Percentiles rank a stretch among this genome's conserved stretches.
phyloP scores from a whole-genome alignment of 2,113 vertebrate species.

The Myanophis thanlyinensis region DNA sequence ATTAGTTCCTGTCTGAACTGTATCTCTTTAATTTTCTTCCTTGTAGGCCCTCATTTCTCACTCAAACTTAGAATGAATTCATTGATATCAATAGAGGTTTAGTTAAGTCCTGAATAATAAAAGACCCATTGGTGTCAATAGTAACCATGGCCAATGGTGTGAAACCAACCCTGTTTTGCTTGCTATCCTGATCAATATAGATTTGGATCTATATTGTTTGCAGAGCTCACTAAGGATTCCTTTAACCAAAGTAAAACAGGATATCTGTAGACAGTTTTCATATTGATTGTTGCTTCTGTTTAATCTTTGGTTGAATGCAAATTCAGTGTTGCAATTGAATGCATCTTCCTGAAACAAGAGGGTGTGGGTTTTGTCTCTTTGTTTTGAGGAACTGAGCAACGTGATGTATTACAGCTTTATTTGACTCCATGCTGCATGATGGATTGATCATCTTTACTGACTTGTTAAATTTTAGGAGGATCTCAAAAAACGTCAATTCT shows the following conservation, averaged over 20 bases:
- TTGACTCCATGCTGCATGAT: background rate
- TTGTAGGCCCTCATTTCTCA: background rate
- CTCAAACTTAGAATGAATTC: background rate
- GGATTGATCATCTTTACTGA: fast-evolving
- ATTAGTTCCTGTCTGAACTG: background rate
- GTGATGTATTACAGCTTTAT: background rate
- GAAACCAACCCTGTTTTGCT: background rate
- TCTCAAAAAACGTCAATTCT: conserved; percentile 62
- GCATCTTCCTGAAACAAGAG: background rate
- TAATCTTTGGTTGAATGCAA: background rate
- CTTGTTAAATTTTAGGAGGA: conserved; percentile 72
- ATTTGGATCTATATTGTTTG: background rate
- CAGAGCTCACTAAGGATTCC: background rate
- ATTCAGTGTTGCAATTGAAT: background rate
- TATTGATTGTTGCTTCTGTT: background rate
- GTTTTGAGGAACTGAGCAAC: background rate
- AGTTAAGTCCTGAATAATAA: background rate
- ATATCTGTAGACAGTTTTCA: background rate
- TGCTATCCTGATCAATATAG: background rate
- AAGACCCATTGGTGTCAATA: background rate
- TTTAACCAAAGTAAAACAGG: background rate
- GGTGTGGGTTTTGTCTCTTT: background rate
- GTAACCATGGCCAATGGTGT: background rate
- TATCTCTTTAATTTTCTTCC: background rate
- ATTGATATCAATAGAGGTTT: background rate